A percentile compares a stretch with the other conserved stretches of the same genome.
phyloP scores from a whole-genome alignment of 2,888 invertebrate genomes.

The Melanophora roralis region DNA sequence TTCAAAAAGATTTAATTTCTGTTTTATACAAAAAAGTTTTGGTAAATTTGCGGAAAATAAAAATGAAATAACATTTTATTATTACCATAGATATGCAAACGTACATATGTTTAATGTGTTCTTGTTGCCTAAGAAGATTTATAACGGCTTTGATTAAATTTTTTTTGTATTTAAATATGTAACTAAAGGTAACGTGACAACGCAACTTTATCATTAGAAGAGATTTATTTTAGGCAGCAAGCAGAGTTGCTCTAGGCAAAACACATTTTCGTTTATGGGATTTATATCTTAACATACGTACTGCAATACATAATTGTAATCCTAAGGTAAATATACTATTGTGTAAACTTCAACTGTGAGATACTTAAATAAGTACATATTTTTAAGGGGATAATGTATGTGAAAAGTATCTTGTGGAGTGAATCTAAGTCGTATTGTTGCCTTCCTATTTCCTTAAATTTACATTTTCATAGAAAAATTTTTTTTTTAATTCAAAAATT shows the following conservation, averaged over 20 bases:
- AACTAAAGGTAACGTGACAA: background rate
- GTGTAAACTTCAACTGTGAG: too few relatives aligned
- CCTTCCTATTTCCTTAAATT: too few relatives aligned
- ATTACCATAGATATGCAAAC: background rate
- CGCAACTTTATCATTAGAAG: background rate
- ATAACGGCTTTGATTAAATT: constrained; percentile 22
- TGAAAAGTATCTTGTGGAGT: too few relatives aligned
- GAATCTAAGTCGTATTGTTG: too few relatives aligned
- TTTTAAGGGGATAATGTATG: too few relatives aligned
- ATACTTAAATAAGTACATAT: too few relatives aligned
- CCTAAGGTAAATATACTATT: too few relatives aligned
- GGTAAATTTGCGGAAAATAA: background rate
- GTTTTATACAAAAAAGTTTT: constrained; percentile 6
- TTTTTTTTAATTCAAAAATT: too few relatives aligned
- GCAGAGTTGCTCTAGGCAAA: background rate
- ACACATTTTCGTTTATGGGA: background rate
- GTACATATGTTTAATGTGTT: background rate
- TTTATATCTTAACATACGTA: too few relatives aligned
- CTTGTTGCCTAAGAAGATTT: background rate
- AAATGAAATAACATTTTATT: background rate
- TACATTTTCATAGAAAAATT: too few relatives aligned
- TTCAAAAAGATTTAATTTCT: constrained; percentile 21
- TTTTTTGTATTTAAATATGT: background rate
- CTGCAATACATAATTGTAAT: too few relatives aligned
- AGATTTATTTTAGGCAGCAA: background rate